Evolutionary conservation across 23 tunicate species (phyloP).

Genomic region (Ciona savignyi): DNA sequence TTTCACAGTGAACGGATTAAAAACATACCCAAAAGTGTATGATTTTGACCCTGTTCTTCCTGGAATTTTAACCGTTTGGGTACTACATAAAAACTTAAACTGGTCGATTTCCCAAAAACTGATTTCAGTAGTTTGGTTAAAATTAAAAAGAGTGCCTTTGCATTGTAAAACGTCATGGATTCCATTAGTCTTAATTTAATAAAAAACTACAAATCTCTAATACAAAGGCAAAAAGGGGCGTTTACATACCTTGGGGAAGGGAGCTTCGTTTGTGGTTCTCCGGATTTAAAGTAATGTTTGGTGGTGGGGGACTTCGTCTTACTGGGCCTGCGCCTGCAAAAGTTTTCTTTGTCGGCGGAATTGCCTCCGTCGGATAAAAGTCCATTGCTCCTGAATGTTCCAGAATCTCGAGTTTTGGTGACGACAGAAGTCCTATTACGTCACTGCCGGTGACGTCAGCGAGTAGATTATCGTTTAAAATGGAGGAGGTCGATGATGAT

Average conservation of each 20-base stretch:
- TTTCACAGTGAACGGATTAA: no score
- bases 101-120: no score
- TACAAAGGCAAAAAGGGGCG: no score
- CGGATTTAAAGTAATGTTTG: conserved; percentile 79
- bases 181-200: no score
- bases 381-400: conserved; percentile 4
- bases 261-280: conserved; percentile 61
- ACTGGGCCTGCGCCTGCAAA: conserved; percentile 35
- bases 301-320: conserved; percentile 91
- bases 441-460: conserved; percentile 35
- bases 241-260: conserved; percentile 69
- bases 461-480: conserved; percentile 30
- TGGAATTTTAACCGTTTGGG: no score
- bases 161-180: no score
- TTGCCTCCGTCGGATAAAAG: neutral
- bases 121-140: no score
- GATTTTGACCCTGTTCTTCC: no score
- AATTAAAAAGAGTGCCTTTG: no score
- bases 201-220: no score
- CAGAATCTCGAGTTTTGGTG: conserved; percentile 22
- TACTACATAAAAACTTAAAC: no score
- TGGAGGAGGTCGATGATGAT: conserved; percentile 34
- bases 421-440: conserved; percentile 25
- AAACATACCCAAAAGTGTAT: no score
- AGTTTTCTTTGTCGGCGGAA: conserved; percentile 9